These are phyloP conservation scores for Himalopsyche anomala DNA, from an alignment of 2,888 invertebrate species.

Conservation along the genomic window DNA sequence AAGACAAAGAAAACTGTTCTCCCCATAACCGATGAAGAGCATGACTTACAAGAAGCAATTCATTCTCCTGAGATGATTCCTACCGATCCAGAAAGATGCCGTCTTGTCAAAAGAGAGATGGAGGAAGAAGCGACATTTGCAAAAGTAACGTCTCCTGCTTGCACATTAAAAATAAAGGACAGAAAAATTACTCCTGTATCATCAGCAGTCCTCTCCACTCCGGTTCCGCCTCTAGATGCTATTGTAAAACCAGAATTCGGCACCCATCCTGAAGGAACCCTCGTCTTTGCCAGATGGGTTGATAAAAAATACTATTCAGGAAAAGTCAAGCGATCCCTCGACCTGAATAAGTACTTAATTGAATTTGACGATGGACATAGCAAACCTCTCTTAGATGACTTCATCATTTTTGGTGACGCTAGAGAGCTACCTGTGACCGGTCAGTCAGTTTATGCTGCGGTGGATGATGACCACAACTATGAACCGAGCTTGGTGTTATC, in stretches of 20 bases:
- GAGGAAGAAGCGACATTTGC: slow-evolving; percentile 28
- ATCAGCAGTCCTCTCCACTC: background rate
- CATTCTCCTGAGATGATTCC: slow-evolving; percentile 76
- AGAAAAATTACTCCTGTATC: background rate
- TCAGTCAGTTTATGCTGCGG: slow-evolving; percentile 77
- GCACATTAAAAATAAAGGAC: background rate
- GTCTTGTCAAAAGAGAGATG: background rate
- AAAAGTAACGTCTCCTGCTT: background rate
- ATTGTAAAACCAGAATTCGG: slow-evolving; percentile 20
- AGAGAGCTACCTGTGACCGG: slow-evolving; percentile 76
- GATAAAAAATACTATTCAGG: slow-evolving; percentile 83
- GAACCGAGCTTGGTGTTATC: slow-evolving; percentile 76
- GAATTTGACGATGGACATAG: slow-evolving; percentile 81
- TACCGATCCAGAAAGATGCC: slow-evolving; percentile 68
- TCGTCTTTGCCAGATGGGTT: slow-evolving; percentile 82
- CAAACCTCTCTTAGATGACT: slow-evolving; percentile 78
- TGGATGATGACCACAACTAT: slow-evolving; percentile 76
- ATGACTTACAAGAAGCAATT: slow-evolving; percentile 70
- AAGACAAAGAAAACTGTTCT: slow-evolving; percentile 74
- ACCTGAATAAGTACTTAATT: slow-evolving; percentile 79
- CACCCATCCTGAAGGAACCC: slow-evolving; percentile 72
- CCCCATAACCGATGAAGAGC: slow-evolving; percentile 74
- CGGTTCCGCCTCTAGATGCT: background rate
- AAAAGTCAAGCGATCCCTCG: slow-evolving; percentile 76
- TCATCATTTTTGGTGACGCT: slow-evolving; percentile 78